Evolutionary conservation across 2,113 vertebrate species (phyloP), one percentile per base, ranked within the genome.

Genomic region (Panurus biarmicus): DNA sequence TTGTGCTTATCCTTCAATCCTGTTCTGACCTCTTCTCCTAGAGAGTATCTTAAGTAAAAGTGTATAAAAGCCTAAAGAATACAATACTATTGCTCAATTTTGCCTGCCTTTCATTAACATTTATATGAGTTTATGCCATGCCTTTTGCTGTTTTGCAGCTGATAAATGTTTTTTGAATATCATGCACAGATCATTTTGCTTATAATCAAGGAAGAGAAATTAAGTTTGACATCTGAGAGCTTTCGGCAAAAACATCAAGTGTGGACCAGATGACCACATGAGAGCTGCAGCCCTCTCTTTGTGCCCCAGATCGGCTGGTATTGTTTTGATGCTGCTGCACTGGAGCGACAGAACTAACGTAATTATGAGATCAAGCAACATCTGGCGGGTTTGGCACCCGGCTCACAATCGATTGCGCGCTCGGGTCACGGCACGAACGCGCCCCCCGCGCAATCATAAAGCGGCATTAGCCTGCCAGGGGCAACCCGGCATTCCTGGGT

Each of bases 311-410:
- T 78, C 58, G 85, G 97, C 94, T 89, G 70, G 90, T 97, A 97
- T 98, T 98, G 96, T 98, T 97, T 97, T 70, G 95, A 85, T 72
- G 44, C 94, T 96, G 98, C 97, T 98, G 96, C 93, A 95, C 95
- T 61, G 97, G 64, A 89, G 93, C 94, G 97, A 97, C 89, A 88
- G 97, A 93, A 53, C 97, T 98, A 90, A 97, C 89, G 71, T 89
- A 95, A 97, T 98, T 96, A 98, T 97, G 97, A 98, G 96, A 96
- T 95, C 96, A 97, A 96, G 97, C 97, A 98, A 98, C 99, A 99
- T 99, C 98, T 99, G 98, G 98, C 85, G 83, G 89, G 92, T 90
- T 91, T 92, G 97, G 97, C 97, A 84, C 83, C 89, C 94, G 12
- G 86, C 90, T 97, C 78, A 35, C 87, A 93, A 94, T 90, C 20